Evolutionary conservation across 2,113 vertebrate species (phyloP).

Genomic region (Callaeas wilsoni): DNA sequence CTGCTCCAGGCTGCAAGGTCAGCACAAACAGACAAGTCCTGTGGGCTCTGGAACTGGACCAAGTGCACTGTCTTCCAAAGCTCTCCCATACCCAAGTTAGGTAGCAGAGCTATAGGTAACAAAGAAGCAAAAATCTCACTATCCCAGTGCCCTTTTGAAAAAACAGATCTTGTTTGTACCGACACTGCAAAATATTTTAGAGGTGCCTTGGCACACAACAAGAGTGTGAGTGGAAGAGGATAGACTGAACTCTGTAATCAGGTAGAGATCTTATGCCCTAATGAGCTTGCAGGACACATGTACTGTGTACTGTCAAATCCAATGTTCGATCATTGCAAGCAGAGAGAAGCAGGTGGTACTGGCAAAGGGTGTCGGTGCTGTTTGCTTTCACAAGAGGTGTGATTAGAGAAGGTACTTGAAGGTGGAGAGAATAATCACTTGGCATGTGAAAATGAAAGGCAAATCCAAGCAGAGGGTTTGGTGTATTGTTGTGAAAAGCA

Average conservation of each 20-base stretch:
- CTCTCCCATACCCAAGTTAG: not conserved
- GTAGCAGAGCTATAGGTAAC: rapidly evolving
- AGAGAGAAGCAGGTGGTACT: not conserved
- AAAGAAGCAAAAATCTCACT: not conserved
- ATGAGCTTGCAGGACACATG: not conserved
- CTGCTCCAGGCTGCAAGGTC: not conserved
- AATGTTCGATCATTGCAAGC: rapidly evolving
- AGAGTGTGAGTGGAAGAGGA: not conserved
- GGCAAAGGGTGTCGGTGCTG: not conserved
- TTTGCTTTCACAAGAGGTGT: constrained; percentile 18
- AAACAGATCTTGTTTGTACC: not conserved
- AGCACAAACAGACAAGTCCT: not conserved
- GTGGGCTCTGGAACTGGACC: not conserved
- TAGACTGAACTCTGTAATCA: not conserved
- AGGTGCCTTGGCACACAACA: not conserved
- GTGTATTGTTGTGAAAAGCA: not conserved
- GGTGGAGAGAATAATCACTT: not conserved
- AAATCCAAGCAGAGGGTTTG: not conserved
- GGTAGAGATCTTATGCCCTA: not conserved
- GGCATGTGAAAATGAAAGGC: not conserved
- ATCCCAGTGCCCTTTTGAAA: not conserved
- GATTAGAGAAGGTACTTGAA: constrained; percentile 18
- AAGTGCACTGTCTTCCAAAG: not conserved
- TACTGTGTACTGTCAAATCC: not conserved
- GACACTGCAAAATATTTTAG: not conserved